A percentile compares a stretch with the other conserved stretches of the same genome.
These are phyloP conservation scores for Tadarida brasiliensis DNA, from an alignment of 2,797 vertebrate genomes.

Conservation along the genomic window DNA sequence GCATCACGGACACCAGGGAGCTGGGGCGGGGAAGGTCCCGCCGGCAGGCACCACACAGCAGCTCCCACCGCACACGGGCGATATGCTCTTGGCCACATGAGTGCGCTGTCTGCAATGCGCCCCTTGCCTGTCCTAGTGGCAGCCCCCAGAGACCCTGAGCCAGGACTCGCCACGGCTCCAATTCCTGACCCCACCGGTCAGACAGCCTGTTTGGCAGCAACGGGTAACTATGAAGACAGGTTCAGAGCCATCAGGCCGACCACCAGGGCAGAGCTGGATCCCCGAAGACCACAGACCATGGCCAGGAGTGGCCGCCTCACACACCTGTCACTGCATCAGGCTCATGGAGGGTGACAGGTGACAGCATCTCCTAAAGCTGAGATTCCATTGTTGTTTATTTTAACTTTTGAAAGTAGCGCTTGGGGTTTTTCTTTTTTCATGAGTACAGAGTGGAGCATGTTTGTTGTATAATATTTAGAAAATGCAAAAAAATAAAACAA, in stretches of 20 bases:
- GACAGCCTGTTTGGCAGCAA: neutral
- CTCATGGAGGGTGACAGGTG: neutral
- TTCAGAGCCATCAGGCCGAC: rapidly evolving
- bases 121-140: neutral
- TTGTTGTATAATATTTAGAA: too few relatives aligned
- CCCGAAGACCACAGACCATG: too few relatives aligned
- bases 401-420: neutral
- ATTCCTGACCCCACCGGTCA: neutral
- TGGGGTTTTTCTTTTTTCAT: neutral
- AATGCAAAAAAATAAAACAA: neutral
- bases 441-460: neutral
- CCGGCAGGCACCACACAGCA: rapidly evolving
- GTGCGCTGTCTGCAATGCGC: neutral
- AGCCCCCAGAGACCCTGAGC: neutral
- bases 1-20: too few relatives aligned
- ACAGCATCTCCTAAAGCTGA: neutral
- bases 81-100: neutral
- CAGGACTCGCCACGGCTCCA: neutral
- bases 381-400: neutral
- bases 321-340: too few relatives aligned
- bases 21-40: rapidly evolving
- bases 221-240: rapidly evolving
- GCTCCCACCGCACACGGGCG: too few relatives aligned
- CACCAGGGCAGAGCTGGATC: neutral
- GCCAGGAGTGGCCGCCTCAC: neutral